Evolutionary conservation across 1,140 invertebrate genomes (phyloP).

Genomic region (Heliconius congener): DNA sequence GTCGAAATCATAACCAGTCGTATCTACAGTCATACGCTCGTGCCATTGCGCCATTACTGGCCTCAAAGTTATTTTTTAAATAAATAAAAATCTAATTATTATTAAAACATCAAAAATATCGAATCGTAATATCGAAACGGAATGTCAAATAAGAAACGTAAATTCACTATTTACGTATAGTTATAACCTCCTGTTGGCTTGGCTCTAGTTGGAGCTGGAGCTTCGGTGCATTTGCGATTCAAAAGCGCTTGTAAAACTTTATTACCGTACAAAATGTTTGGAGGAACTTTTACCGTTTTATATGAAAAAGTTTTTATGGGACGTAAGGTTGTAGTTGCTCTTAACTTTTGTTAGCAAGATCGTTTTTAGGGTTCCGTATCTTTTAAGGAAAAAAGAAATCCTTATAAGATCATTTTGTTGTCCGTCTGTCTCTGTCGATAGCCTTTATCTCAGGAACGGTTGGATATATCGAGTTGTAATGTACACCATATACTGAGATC

Average conservation of each 20-base stretch:
- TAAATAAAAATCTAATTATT: too few species aligned
- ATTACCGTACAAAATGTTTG: constrained; percentile 22
- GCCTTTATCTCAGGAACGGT: too few species aligned
- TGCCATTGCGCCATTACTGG: too few species aligned
- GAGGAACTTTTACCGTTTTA: constrained; percentile 11
- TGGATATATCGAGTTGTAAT: too few species aligned
- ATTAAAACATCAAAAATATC: too few species aligned
- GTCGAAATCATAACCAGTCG: too few species aligned
- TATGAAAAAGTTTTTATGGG: constrained; percentile 11
- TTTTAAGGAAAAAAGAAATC: too few species aligned
- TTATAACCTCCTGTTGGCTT: not conserved
- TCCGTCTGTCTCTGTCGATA: too few species aligned
- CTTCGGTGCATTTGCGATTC: constrained; percentile 19
- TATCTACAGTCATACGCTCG: too few species aligned
- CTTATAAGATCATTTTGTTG: too few species aligned
- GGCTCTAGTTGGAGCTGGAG: not conserved
- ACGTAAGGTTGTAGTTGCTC: constrained; percentile 7
- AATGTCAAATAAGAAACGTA: not conserved
- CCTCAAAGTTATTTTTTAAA: too few species aligned
- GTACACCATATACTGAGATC: too few species aligned
- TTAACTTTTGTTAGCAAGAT: not conserved
- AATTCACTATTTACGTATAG: not conserved
- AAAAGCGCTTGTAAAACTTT: constrained; percentile 25
- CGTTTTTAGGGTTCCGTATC: not conserved
- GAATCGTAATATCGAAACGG: not conserved